Evolutionary conservation across 2,113 vertebrate genomes (phyloP), one percentile per base, ranked within the genome.

Genomic region (Catharus minimus): DNA sequence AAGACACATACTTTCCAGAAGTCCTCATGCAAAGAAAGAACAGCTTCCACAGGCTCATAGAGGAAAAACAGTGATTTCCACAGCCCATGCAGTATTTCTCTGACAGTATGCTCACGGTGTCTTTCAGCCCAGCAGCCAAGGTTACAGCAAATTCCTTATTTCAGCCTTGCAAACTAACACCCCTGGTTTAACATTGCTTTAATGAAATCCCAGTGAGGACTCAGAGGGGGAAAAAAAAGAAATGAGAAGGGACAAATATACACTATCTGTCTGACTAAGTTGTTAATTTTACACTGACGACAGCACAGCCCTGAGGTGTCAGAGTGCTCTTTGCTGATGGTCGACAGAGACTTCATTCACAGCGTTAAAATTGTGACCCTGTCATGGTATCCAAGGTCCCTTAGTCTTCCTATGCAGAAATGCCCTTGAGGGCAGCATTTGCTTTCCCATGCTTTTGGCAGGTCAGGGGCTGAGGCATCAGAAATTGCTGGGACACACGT

Each of bases 201-300:
- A 90, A 93, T 78, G 56, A 94, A 83, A 72, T 78, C 38, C 86
- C 23, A 67, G 72, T 52, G 64, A 56, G 60, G n/a, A 86, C 32
- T 67, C 4, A 2, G 13, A 77, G 28, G 3, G 7, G 7, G 5
- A 1, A 3, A 28, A 26, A 24, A 76, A 75, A 22, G 16, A 64
- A 91, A 71, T 60, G 6, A 58, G 67, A 74, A 90, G 52, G 24
- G 76, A 88, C 79, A 77, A 67, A 71, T 83, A 22, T 3, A 66
- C 28, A 83, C 73, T 82, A 44, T 90, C 60, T 68, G 24, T 92
- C 76, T 57, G 81, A 68, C 0, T 0, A 82, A 60, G 86, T 1
- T 67, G 61, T 90, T 89, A 71, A 90, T 94, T 94, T 95, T 77
- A 58, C 72, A n/a, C 41, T 72, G 87, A 82, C 1, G 6, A 75